A percentile compares a stretch with the other conserved stretches of the same genome.
Conservation (phyloP, 2,888 invertebrate genomes). For the Hoplodrina ambigua region DNA sequence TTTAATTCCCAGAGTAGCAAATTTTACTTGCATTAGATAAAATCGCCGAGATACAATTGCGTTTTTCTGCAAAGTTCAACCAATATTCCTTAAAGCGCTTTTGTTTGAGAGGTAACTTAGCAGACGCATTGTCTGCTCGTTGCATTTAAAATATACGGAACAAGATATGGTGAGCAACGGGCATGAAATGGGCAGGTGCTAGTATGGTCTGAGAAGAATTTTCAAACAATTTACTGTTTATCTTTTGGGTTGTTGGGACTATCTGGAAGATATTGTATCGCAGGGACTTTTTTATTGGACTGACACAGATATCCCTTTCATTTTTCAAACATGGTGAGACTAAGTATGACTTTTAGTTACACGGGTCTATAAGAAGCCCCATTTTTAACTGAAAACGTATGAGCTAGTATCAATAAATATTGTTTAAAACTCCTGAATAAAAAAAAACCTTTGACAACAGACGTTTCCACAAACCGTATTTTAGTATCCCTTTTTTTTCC, state of each 20-base stretch:
- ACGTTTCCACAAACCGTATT: constrained; percentile 31
- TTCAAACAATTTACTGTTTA: too few species aligned
- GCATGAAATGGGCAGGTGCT: constrained; percentile 11
- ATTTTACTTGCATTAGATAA: constrained; percentile 12
- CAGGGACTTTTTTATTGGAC: not conserved
- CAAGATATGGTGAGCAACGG: constrained; percentile 10
- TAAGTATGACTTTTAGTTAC: not conserved
- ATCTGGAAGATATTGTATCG: too few species aligned
- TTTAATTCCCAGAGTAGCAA: constrained; percentile 11
- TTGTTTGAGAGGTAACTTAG: constrained; percentile 44
- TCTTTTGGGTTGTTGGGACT: too few species aligned
- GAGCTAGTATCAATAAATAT: not conserved
- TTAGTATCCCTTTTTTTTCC: constrained; percentile 3
- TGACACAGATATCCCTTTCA: not conserved
- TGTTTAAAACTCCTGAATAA: not conserved
- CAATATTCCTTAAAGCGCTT: constrained; percentile 37
- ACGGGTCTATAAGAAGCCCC: not conserved
- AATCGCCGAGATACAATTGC: constrained; percentile 20
- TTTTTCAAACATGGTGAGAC: too few species aligned
- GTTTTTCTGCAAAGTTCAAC: constrained; percentile 37
- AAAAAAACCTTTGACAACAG: constrained; percentile 5
- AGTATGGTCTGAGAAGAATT: not conserved
- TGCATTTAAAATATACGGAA: constrained; percentile 34
- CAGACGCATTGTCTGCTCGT: constrained; percentile 47
- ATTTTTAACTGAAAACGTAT: not conserved